A percentile compares a stretch with the other conserved stretches of the same genome.
phyloP scores from a whole-genome alignment of 2,888 invertebrate species.

The Apodemia hepburni region DNA sequence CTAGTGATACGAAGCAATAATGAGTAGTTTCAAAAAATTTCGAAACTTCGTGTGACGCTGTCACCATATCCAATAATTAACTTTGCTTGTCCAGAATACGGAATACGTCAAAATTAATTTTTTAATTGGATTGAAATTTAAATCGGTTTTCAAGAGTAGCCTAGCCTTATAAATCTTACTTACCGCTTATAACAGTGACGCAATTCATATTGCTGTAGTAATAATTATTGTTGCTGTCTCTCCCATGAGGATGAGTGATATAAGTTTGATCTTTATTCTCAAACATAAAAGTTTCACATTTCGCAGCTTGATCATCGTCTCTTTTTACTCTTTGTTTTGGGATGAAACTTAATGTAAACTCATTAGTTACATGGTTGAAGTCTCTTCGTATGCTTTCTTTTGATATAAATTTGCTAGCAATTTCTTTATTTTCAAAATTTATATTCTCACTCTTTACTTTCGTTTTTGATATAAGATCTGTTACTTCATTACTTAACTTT shows the following conservation, averaged over 20 bases:
- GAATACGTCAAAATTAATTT: too few relatives aligned
- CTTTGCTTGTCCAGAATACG: too few relatives aligned
- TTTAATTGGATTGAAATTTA: too few relatives aligned
- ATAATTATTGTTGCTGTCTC: slow-evolving; percentile 38
- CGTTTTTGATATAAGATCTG: slow-evolving; percentile 4
- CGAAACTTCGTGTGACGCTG: too few relatives aligned
- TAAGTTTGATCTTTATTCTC: slow-evolving; percentile 33
- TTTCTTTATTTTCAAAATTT: not conserved
- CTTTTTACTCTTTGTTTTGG: slow-evolving; percentile 43
- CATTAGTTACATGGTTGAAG: not conserved
- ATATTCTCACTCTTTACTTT: not conserved
- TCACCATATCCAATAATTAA: too few relatives aligned
- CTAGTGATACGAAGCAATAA: too few relatives aligned
- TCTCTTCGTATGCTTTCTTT: not conserved
- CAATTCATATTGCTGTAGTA: slow-evolving; percentile 58
- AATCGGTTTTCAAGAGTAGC: too few relatives aligned
- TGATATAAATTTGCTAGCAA: not conserved
- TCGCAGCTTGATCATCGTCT: slow-evolving; percentile 38
- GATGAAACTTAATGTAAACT: slow-evolving; percentile 26
- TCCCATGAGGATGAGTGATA: slow-evolving; percentile 52
- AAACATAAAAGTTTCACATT: slow-evolving; percentile 46
- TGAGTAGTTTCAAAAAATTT: too few relatives aligned
- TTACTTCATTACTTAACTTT: not conserved
- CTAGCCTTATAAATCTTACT: too few relatives aligned
- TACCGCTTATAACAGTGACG: slow-evolving; percentile 56